phyloP scores from a whole-genome alignment of 2,797 vertebrate genomes.

The Tiaroga cobitis region DNA sequence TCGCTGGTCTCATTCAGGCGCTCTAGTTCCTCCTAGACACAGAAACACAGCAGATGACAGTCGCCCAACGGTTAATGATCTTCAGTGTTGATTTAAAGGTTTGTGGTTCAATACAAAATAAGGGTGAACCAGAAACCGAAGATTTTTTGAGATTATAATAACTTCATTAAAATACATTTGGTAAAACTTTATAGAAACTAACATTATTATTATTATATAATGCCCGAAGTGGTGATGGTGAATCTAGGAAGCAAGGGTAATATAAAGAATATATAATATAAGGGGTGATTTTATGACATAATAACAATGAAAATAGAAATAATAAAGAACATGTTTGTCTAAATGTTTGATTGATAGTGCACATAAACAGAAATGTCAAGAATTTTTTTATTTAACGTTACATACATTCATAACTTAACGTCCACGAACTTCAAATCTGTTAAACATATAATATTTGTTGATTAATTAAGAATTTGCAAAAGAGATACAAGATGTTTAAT shows the following conservation, averaged over 20 bases:
- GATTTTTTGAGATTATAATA: neutral
- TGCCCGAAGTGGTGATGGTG: neutral
- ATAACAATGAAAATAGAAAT: neutral
- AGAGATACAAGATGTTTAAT: neutral
- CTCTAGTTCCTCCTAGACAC: constrained; percentile 87
- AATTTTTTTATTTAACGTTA: no score
- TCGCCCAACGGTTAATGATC: neutral
- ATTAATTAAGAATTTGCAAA: neutral
- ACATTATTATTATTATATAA: neutral
- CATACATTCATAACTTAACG: neutral
- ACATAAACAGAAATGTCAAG: neutral
- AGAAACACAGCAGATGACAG: constrained; percentile 14
- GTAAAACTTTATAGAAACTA: neutral
- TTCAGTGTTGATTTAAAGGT: neutral
- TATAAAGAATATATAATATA: no score
- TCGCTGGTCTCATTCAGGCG: constrained; percentile 90
- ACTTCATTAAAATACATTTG: neutral
- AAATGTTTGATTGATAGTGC: neutral
- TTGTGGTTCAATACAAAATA: neutral
- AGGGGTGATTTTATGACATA: no score
- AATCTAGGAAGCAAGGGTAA: neutral
- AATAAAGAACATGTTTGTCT: neutral
- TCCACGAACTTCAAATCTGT: neutral
- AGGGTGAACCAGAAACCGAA: neutral
- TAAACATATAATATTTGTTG: neutral